Base-by-base conservation (phyloP, 2,888 invertebrate genomes). In the Rambutsinella grinnellia region DNA sequence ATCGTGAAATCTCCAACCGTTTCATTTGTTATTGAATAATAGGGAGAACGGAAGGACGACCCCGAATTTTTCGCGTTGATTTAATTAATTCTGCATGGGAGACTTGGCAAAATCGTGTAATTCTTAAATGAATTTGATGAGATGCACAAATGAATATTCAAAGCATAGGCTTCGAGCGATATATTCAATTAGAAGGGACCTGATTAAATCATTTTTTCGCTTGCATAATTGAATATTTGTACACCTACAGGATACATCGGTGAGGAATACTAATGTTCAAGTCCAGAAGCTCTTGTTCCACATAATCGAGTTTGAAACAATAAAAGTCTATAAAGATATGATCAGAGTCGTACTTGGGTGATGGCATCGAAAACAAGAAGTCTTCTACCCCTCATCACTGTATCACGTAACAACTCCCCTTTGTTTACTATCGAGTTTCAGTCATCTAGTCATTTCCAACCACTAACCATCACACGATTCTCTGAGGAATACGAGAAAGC, bases 211-310 rank as follows among this genome's bases (percentile, higher is more conserved):
- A 71, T 54, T 51, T 53, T 49, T 28, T 36, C 19, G 49, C 27
- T 61, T 60, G 51, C 61, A n/a, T 71, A 71, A 71, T 71, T 63
- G 63, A 63, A 63, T 71, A 66, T 72, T 63, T 57, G 66, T 72
- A 66, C 19, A 2, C 8, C 24, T 60, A 13, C 23, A 51, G 17
- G 6, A 17, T 51, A 8, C 8, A 6, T 6, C 24, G 23, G 15
- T 3, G 3, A 19, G 24, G 5, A 54, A 19, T 19, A 54, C 3
- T 5, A 44, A 13, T 13, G 54, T 2, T 13, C 13, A 3, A 24
- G 60, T 69, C 46, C 19, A n/a, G n/a, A n/a, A n/a, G n/a, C n/a
- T n/a, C n/a, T n/a, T n/a, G n/a, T n/a, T n/a, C n/a, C n/a, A n/a
- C n/a, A n/a, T n/a, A n/a, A n/a, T n/a, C n/a, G n/a, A n/a, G n/a